A percentile compares a stretch with the other conserved stretches of the same genome.
Conservation (phyloP, 2,113 vertebrate species). For the Pseudonaja textilis region DNA sequence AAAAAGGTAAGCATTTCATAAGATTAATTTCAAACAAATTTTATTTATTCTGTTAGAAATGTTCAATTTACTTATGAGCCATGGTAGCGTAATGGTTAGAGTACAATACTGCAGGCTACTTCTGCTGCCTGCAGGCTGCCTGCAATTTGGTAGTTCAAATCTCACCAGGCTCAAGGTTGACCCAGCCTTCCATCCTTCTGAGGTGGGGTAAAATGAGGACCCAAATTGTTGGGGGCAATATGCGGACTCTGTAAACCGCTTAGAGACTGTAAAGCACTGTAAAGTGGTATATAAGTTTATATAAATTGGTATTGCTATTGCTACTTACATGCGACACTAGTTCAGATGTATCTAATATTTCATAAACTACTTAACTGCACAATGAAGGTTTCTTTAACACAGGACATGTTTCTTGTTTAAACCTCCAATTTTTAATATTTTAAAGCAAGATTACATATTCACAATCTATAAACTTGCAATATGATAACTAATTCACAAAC, state of each 20-base stretch:
- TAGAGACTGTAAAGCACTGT: no score
- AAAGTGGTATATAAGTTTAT: no score
- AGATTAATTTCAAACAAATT: neutral
- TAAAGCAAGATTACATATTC: neutral
- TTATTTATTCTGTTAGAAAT: neutral
- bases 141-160: no score
- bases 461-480: neutral
- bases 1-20: neutral
- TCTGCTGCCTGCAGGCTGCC: no score
- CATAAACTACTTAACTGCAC: neutral
- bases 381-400: neutral
- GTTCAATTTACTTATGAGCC: neutral
- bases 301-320: no score
- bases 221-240: no score
- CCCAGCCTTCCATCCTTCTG: no score
- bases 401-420: neutral
- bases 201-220: no score
- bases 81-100: no score
- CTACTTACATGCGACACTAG: neutral
- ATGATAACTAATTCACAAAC: neutral
- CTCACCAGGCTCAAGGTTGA: no score
- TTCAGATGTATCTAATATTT: neutral
- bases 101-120: no score
- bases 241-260: no score
- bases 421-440: neutral